phyloP scores from a whole-genome alignment of 2,888 invertebrate species.

The Hirtodrosophila duncani region DNA sequence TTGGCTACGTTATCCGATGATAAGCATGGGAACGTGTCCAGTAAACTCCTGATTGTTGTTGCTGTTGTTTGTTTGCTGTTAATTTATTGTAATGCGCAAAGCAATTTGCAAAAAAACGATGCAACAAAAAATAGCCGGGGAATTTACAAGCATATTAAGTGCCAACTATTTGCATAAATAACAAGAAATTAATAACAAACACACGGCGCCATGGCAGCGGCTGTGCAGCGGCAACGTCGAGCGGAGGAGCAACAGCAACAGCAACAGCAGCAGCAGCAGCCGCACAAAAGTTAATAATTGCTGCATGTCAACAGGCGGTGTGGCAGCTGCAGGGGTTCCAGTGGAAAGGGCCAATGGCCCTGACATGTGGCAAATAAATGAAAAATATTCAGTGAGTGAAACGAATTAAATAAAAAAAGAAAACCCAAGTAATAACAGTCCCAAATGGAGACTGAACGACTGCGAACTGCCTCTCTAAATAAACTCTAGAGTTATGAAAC shows the following conservation, averaged over 20 bases:
- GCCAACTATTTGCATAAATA: conserved; percentile 74
- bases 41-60: conserved; percentile 19
- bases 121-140: conserved; percentile 1
- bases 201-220: conserved; percentile 68
- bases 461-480: background rate
- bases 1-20: conserved; percentile 38
- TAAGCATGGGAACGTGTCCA: conserved; percentile 57
- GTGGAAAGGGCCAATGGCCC: conserved; percentile 13
- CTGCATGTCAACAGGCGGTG: conserved; percentile 61
- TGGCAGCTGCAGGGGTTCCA: background rate
- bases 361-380: conserved; percentile 55
- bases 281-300: conserved; percentile 73
- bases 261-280: conserved; percentile 39
- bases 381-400: conserved; percentile 39
- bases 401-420: background rate
- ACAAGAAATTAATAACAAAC: conserved; percentile 74
- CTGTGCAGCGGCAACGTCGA: conserved; percentile 44
- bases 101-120: conserved; percentile 48
- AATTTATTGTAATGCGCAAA: conserved; percentile 67
- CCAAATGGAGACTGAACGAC: background rate
- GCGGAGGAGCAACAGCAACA: no score
- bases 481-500: no score
- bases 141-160: conserved; percentile 62
- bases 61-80: conserved; percentile 47
- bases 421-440: background rate